Conservation (phyloP, 1,140 invertebrate genomes). For the Drosophila virilis region DNA sequence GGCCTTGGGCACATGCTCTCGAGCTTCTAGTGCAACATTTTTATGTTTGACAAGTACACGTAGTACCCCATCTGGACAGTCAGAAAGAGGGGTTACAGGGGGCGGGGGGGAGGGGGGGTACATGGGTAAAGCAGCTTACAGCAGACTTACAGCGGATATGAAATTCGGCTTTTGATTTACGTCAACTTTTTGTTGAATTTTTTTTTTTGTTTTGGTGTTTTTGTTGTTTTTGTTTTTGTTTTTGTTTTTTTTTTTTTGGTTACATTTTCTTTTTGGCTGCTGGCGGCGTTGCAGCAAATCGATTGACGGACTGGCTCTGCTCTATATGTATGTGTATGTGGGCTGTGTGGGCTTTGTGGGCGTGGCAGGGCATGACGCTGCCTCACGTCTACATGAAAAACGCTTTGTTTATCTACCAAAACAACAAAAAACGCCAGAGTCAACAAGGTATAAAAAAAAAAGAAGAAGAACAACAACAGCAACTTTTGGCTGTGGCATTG, state of each 20-base stretch:
- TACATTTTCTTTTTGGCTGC: slow-evolving; percentile 45
- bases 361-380: slow-evolving; percentile 13
- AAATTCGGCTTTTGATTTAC: slow-evolving; percentile 83
- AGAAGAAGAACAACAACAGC: slow-evolving; percentile 18
- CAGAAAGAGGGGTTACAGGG: background rate
- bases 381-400: slow-evolving; percentile 54
- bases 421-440: slow-evolving; percentile 63
- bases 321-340: slow-evolving; percentile 18
- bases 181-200: slow-evolving; percentile 68
- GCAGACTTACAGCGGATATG: slow-evolving; percentile 81
- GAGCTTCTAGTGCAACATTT: slow-evolving; percentile 29
- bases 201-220: no score
- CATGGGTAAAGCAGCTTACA: slow-evolving; percentile 75
- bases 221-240: slow-evolving; percentile 20
- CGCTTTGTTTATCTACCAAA: slow-evolving; percentile 79
- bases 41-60: slow-evolving; percentile 62
- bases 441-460: slow-evolving; percentile 61
- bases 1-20: slow-evolving; percentile 3
- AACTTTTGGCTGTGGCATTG: slow-evolving; percentile 62
- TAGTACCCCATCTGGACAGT: slow-evolving; percentile 1
- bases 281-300: slow-evolving; percentile 59
- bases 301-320: slow-evolving; percentile 64
- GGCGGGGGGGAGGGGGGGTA: background rate
- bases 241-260: slow-evolving; percentile 24
- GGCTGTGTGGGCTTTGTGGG: slow-evolving; percentile 26